Evolutionary conservation across 2,797 vertebrate genomes (phyloP), one percentile per base, ranked within the genome.

Genomic region (Poeciliopsis gracilis): DNA sequence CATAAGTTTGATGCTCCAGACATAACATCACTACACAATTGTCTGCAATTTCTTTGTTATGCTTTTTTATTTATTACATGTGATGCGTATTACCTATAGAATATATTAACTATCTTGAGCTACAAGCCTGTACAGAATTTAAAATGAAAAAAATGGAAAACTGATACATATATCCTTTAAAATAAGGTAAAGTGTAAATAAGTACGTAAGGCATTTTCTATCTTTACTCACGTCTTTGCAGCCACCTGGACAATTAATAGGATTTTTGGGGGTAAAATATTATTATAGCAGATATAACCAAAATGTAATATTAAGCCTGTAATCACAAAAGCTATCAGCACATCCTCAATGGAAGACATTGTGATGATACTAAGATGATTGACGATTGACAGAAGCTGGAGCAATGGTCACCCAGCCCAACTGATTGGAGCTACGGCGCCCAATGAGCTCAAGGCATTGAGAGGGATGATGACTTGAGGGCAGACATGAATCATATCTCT

Each of bases 401-500:
- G 36, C 61, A 73, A 71, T 61, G 77, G 77, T 85, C 78, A 78
- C 76, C 43, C 36, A 41, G 70, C 66, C 74, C 80, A 83, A 87
- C 85, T 84, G 84, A 88, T 78, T 82, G 80, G 47, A 77, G 76
- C 76, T 73, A 15, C 85, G 57, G 75, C 81, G 72, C 73, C 86
- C 75, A 88, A 33, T 84, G 80, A 81, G 86, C 88, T 86, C 59
- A 85, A 84, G 81, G 77, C 86, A 83, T 74, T 41, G 91, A 89
- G 89, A 90, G 88, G 84, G 86, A 89, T 85, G 81, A 88, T 89
- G 87, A 87, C 92, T 78, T 80, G 84, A 82, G 91, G 92, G 92
- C 84, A 88, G 91, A 94, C 94, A 95, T 93, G 94, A 92, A 94
- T 95, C 94, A 91, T 93, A 91, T 93, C 94, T 94, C 93, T 93